Conservation (phyloP, 2,888 invertebrate genomes). For the Digitonthophagus gazella region DNA sequence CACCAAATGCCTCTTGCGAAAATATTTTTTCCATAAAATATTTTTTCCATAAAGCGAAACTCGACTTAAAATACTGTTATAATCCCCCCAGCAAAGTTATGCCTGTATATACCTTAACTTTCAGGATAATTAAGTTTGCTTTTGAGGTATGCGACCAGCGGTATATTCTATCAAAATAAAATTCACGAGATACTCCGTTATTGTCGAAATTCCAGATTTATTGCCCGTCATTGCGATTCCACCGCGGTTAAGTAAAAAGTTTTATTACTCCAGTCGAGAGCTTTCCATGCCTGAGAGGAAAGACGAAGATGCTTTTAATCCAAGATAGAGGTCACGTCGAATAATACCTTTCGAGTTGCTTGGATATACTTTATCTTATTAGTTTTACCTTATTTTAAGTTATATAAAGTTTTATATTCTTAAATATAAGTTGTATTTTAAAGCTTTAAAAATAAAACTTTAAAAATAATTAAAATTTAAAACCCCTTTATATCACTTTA, state of each 20-base stretch:
- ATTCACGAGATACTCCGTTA: background rate
- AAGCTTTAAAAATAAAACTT: background rate
- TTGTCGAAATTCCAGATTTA: background rate
- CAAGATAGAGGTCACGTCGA: background rate
- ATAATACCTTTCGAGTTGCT: background rate
- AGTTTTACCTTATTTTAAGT: too few species aligned
- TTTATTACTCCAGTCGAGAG: background rate
- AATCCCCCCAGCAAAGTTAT: too few species aligned
- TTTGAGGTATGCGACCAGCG: too few species aligned
- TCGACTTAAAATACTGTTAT: too few species aligned
- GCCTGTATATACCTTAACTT: too few species aligned
- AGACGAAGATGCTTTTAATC: background rate
- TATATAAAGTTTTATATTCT: too few species aligned
- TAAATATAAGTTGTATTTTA: too few species aligned
- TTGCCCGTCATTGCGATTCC: background rate
- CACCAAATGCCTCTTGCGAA: too few species aligned
- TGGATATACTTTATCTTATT: too few species aligned
- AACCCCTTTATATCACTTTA: background rate
- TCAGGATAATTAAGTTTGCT: background rate
- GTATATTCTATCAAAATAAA: background rate
- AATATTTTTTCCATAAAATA: too few species aligned
- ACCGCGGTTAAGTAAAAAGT: background rate
- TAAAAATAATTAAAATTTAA: background rate
- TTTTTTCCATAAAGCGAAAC: too few species aligned
- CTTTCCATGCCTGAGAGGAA: background rate